These are phyloP conservation scores for Porites lutea DNA, from an alignment of 64 coral and sea anemone species.

Conservation along the genomic window DNA sequence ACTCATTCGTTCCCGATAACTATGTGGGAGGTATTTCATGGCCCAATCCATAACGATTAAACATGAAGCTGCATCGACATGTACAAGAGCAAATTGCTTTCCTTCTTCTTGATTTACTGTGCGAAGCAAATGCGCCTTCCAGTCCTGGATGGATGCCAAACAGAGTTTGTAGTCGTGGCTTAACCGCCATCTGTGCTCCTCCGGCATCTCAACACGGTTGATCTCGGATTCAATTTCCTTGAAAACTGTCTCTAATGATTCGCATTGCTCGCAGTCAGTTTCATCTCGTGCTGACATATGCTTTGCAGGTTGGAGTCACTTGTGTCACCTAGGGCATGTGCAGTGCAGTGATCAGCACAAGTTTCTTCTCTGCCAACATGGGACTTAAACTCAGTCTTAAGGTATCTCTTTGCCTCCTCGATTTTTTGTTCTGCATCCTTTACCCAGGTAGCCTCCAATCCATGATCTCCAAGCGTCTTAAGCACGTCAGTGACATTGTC, in stretches of 20 bases:
- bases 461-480: constrained; percentile 22
- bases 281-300: constrained; percentile 44
- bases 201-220: constrained; percentile 14
- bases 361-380: constrained; percentile 20
- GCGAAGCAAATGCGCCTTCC: constrained; percentile 52
- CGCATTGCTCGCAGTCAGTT: constrained; percentile 40
- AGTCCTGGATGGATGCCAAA: constrained; percentile 27
- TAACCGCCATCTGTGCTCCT: constrained; percentile 42
- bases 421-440: constrained; percentile 35
- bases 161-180: constrained; percentile 37
- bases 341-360: constrained; percentile 44
- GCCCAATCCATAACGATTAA: constrained; percentile 42
- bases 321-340: constrained; percentile 40
- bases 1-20: constrained; percentile 35
- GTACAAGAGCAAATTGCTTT: constrained; percentile 39
- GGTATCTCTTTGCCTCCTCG: constrained; percentile 54
- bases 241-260: constrained; percentile 8
- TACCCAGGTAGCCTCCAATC: constrained; percentile 28
- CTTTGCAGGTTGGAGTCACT: constrained; percentile 13
- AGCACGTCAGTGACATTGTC: constrained; percentile 51
- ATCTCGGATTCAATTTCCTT: constrained; percentile 36
- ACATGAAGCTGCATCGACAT: constrained; percentile 11
- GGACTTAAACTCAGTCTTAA: constrained; percentile 70
- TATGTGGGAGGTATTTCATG: constrained; percentile 28
- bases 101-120: constrained; percentile 24